These are phyloP conservation scores for Steinernema khuongi DNA, from an alignment of 1,140 invertebrate species.

Conservation along the genomic window DNA sequence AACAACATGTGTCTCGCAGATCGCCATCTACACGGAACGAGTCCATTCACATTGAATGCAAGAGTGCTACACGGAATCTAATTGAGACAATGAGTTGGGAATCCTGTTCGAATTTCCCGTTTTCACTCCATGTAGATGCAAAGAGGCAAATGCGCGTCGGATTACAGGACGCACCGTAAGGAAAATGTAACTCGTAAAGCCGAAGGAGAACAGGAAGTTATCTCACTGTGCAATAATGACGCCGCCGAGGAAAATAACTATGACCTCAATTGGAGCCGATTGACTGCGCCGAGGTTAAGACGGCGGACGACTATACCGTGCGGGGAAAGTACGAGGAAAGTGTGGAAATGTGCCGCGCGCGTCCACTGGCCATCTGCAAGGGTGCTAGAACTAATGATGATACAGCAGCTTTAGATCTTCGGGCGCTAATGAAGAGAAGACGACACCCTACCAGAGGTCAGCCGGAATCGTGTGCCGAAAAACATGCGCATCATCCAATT, in stretches of 20 bases:
- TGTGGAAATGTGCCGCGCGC: neutral
- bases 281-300: neutral
- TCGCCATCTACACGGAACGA: neutral
- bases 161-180: neutral
- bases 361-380: neutral
- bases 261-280: neutral
- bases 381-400: neutral
- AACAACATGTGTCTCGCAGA: neutral
- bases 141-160: neutral
- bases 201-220: neutral
- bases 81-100: neutral
- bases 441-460: neutral
- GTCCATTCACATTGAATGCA: neutral
- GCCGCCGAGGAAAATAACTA: constrained; percentile 8
- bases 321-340: neutral
- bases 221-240: neutral
- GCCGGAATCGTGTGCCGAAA: neutral
- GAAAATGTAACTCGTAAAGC: neutral
- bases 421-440: neutral
- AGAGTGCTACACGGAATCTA: neutral
- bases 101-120: neutral
- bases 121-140: neutral
- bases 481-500: constrained; percentile 8
- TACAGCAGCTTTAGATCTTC: neutral
- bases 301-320: no score